A percentile compares a stretch with the other conserved stretches of the same genome.
phyloP scores from a whole-genome alignment of 53 echinoderm and acorn worm species.

The Astropecten irregularis region DNA sequence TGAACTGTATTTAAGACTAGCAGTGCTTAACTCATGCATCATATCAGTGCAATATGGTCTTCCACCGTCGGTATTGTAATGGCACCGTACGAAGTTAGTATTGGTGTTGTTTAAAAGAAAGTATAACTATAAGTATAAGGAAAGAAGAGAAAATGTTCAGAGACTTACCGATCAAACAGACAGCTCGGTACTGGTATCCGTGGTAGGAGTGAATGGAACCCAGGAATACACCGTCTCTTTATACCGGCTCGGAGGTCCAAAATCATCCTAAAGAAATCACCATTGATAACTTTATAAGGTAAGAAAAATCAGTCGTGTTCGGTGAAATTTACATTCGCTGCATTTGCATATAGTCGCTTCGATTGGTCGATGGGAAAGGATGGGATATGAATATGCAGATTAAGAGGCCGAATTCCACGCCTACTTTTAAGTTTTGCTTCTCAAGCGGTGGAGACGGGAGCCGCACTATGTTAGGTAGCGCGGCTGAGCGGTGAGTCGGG shows the following conservation, averaged over 20 bases:
- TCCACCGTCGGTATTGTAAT: neutral
- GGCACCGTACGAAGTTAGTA: too few relatives aligned
- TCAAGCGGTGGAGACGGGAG: too few relatives aligned
- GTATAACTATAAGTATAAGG: neutral
- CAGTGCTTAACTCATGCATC: too few relatives aligned
- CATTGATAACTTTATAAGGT: slow-evolving; percentile 55
- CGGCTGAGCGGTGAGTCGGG: neutral
- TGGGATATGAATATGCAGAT: slow-evolving; percentile 40
- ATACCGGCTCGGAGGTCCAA: slow-evolving; percentile 19
- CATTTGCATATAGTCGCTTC: slow-evolving; percentile 46
- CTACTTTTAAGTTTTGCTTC: slow-evolving; percentile 32
- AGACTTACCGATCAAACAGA: slow-evolving; percentile 46
- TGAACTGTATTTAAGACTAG: too few relatives aligned
- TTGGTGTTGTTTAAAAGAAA: too few relatives aligned
- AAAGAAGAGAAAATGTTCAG: neutral
- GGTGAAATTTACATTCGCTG: slow-evolving; percentile 18
- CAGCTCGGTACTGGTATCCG: slow-evolving; percentile 42
- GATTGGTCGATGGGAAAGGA: neutral
- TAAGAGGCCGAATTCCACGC: slow-evolving; percentile 2
- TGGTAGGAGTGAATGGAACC: slow-evolving; percentile 39
- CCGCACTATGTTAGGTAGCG: slow-evolving; percentile 43
- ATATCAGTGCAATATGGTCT: too few relatives aligned
- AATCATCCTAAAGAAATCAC: slow-evolving; percentile 14
- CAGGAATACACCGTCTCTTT: neutral
- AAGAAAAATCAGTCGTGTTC: slow-evolving; percentile 41